Conservation (phyloP, 2,797 vertebrate species). For the Parotocinclus haroldoi region DNA sequence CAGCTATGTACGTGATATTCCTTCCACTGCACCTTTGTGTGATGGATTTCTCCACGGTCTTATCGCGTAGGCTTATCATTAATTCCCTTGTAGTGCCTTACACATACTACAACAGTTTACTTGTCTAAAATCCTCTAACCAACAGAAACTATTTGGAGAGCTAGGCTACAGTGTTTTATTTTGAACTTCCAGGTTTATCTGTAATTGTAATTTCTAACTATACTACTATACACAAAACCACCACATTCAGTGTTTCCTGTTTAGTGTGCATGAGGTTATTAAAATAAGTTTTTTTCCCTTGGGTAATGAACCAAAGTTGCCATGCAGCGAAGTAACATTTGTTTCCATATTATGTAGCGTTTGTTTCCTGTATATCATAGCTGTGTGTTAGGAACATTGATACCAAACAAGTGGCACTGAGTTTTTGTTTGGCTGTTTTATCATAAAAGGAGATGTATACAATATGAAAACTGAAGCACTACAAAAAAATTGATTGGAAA, state of each 20-base stretch:
- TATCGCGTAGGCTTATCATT: constrained; percentile 74
- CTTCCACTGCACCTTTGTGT: constrained; percentile 65
- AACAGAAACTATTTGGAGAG: constrained; percentile 69
- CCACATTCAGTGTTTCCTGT: constrained; percentile 48
- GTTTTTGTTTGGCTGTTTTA: constrained; percentile 36
- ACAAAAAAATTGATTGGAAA: constrained; percentile 4
- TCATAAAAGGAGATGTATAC: constrained; percentile 39
- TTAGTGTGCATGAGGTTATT: constrained; percentile 66
- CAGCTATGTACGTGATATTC: constrained; percentile 75
- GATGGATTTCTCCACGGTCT: constrained; percentile 73
- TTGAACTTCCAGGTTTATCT: constrained; percentile 72
- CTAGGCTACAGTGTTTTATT: constrained; percentile 63
- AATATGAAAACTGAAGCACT: constrained; percentile 20
- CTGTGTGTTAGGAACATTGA: constrained; percentile 53
- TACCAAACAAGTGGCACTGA: constrained; percentile 53
- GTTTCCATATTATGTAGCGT: constrained; percentile 62
- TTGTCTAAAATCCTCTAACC: constrained; percentile 77
- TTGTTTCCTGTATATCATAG: constrained; percentile 58
- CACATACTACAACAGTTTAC: constrained; percentile 85
- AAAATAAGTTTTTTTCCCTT: constrained; percentile 59
- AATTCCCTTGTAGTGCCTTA: constrained; percentile 99
- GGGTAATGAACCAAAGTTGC: constrained; percentile 72
- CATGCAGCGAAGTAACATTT: constrained; percentile 60
- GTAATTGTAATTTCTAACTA: constrained; percentile 59
- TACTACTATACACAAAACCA: constrained; percentile 42